Base-by-base conservation (phyloP, 1,140 invertebrate species). In the Battus philenor region DNA sequence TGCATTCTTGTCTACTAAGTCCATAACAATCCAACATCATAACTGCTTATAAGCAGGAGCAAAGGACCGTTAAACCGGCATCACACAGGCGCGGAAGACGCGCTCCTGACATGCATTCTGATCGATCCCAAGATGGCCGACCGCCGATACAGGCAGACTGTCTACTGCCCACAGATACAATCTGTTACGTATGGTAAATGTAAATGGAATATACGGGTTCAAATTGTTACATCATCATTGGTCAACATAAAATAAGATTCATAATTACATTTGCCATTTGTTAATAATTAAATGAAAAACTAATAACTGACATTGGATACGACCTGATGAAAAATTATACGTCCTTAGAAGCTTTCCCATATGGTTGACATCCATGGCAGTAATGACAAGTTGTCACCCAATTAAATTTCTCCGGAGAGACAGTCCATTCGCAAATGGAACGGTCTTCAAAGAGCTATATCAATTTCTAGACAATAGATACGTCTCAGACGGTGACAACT, bases 41-140 rank as follows among this genome's bases (percentile, higher is more conserved):
- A 54, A 51, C 50, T 38, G 38, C 26, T 26, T 27, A 30, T 30
- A 44, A 54, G 44, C 56, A 59, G 50, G 44, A 48, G 44, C 41
- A 22, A 50, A 22, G 10, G 33, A 73, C 73, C 68, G 73, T 74
- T 77, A 77, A 59, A 61, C 49, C 44, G 64, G 38, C 24, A 41
- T 41, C 38, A 41, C 10, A 10, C 24, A 27, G 38, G 43, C 61
- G 52, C 68, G 73, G 73, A 77, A 77, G 70, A 61, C 59, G 17
- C 47, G 43, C 10, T 50, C 70, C 66, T 77, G 73, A 70, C 68
- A 60, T 49, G 73, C 68, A 77, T 77, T 55, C 55, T 71, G 57
- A 68, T 63, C 31, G 10, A 47, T 20, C 31, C 15, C 54, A 64
- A 65, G 44, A 68, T 63, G 59, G 53, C 60, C 22, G 46, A 27